Conservation (phyloP, 2,888 invertebrate genomes). For the Masnerella sp. region DNA sequence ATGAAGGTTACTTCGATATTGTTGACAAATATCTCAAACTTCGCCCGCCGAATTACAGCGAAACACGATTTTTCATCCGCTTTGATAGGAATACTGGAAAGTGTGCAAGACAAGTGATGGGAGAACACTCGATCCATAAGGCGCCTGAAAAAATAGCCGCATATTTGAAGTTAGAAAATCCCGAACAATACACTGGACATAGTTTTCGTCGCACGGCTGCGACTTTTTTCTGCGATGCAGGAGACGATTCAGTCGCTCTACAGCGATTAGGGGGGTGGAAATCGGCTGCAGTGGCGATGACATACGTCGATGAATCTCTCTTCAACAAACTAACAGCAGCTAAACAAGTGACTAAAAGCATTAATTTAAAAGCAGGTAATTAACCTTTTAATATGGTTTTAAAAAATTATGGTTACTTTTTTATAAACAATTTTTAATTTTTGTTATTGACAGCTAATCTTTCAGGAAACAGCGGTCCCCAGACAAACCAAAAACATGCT, state of each 20-base stretch:
- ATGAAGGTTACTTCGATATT: background rate
- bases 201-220: constrained; percentile 9
- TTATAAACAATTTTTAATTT: constrained; percentile 6
- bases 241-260: background rate
- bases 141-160: constrained; percentile 4
- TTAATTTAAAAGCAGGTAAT: background rate
- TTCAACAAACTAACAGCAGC: background rate
- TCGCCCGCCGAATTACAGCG: background rate
- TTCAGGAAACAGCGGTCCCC: background rate
- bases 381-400: background rate
- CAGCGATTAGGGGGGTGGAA: constrained; percentile 2
- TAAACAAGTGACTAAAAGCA: background rate
- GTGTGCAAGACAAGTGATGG: constrained; percentile 1
- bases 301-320: constrained; percentile 1
- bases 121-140: constrained; percentile 1
- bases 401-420: background rate
- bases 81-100: background rate
- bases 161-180: background rate
- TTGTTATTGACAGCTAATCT: constrained; percentile 2
- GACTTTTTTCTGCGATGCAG: background rate
- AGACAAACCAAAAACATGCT: background rate
- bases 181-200: background rate
- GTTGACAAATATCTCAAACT: background rate
- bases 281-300: background rate
- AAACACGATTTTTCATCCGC: background rate